Evolutionary conservation across 2,113 vertebrate genomes (phyloP).

Genomic region (Centropus bengalensis): DNA sequence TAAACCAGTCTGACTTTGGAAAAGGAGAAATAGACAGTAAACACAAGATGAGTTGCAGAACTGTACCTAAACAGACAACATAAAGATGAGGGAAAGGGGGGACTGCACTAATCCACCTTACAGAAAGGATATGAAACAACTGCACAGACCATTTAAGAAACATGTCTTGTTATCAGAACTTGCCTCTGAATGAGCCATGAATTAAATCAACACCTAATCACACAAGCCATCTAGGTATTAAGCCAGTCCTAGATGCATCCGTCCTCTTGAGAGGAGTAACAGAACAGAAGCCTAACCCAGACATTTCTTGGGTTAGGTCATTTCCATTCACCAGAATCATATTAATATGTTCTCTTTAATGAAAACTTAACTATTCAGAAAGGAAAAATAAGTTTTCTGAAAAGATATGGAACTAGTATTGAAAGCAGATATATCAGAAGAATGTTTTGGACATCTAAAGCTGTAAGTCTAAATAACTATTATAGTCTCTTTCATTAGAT

Average conservation of each 20-base stretch:
- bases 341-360: background rate
- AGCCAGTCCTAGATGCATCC: background rate
- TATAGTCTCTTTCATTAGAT: background rate
- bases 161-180: background rate
- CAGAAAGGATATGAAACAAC: background rate
- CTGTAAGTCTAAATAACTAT: background rate
- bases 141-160: background rate
- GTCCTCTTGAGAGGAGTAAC: background rate
- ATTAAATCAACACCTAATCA: background rate
- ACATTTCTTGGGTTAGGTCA: background rate
- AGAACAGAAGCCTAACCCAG: background rate
- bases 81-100: background rate
- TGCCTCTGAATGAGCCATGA: background rate
- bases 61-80: background rate
- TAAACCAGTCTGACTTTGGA: background rate
- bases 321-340: background rate
- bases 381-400: background rate
- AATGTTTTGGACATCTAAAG: background rate
- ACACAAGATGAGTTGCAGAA: background rate
- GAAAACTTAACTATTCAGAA: background rate
- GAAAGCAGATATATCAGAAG: background rate
- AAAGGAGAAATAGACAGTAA: background rate
- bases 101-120: background rate
- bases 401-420: background rate
- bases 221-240: background rate